Base-by-base conservation (phyloP, 1,140 invertebrate species). In the Solenopsis invicta region DNA sequence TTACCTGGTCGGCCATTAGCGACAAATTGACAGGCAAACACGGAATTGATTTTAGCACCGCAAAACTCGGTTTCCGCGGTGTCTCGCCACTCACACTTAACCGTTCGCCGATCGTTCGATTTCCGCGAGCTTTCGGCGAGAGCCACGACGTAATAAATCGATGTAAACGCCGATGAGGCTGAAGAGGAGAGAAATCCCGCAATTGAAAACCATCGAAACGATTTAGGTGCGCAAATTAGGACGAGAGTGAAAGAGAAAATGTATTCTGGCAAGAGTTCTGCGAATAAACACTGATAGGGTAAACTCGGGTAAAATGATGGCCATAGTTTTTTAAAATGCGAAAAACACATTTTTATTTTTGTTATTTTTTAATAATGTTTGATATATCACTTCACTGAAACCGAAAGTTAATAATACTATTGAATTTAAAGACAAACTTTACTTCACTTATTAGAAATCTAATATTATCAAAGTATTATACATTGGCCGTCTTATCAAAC, bases 11-110 rank as follows among this genome's bases (percentile, higher is more conserved):
- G 87, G 90, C 90, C 91, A 93, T 93, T 91, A 90, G 87, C 87
- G 89, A 88, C 91, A 92, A 93, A 93, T 93, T 93, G 91, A 93
- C 91, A 91, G 88, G 87, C 90, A 89, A 92, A 92, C 92, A 92
- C 88, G 87, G 88, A 91, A 93, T 89, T 92, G 90, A 93, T 93
- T 93, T 92, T 92, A 92, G 88, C 88, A 87, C 89, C 89, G 89
- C 87, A 92, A 92, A 92, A 90, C 89, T 92, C 89, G 91, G 87
- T 91, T 91, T 91, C 91, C 89, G 89, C 85, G 85, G 89, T 91
- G 90, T 90, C 89, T 87, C 85, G 85, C 87, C 89, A 86, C 82
- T 87, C 89, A 90, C 90, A 91, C 87, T 91, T 92, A 89, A 89
- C 88, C 87, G 88, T 89, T 90, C 64, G 89, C 50, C 82, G 88